Percentiles rank a stretch among this genome's conserved stretches.
These are phyloP conservation scores for Botrylloides violaceus DNA, from an alignment of 23 tunicate species.

Conservation along the genomic window DNA sequence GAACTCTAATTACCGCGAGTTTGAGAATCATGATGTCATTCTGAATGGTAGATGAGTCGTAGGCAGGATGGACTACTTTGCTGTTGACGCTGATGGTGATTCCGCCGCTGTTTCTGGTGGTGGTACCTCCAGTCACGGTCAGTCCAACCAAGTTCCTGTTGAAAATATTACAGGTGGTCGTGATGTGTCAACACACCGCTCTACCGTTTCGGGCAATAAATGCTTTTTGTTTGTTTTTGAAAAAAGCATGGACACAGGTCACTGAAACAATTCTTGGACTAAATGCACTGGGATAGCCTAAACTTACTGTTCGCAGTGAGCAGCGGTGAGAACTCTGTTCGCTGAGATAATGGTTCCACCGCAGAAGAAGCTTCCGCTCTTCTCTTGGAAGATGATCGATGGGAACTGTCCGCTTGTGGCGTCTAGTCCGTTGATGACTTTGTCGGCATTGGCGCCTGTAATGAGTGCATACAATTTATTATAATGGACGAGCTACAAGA, in stretches of 20 bases:
- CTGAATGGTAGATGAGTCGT: conserved; percentile 15
- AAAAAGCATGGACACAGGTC: too few relatives aligned
- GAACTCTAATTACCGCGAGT: neutral
- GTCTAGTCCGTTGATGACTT: conserved; percentile 12
- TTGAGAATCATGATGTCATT: conserved; percentile 30
- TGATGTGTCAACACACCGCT: too few relatives aligned
- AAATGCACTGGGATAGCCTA: too few relatives aligned
- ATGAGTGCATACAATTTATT: too few relatives aligned
- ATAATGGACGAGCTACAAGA: too few relatives aligned
- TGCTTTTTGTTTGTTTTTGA: too few relatives aligned
- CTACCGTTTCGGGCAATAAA: neutral
- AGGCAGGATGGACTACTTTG: conserved; percentile 14
- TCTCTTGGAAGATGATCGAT: conserved; percentile 11
- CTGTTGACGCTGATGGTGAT: conserved; percentile 15
- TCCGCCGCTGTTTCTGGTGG: conserved; percentile 10
- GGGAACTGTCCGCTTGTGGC: conserved; percentile 21
- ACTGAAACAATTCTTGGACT: too few relatives aligned
- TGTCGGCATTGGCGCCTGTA: conserved; percentile 23
- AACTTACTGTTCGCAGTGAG: conserved; percentile 38
- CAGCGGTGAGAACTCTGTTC: conserved; percentile 30
- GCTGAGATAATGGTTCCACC: conserved; percentile 24
- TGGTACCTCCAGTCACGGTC: conserved; percentile 18
- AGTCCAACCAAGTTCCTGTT: conserved; percentile 2
- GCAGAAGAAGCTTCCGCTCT: conserved; percentile 22
- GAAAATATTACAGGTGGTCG: too few relatives aligned